Conservation (phyloP, 2,888 invertebrate species). For the Tenthredo mesomela region DNA sequence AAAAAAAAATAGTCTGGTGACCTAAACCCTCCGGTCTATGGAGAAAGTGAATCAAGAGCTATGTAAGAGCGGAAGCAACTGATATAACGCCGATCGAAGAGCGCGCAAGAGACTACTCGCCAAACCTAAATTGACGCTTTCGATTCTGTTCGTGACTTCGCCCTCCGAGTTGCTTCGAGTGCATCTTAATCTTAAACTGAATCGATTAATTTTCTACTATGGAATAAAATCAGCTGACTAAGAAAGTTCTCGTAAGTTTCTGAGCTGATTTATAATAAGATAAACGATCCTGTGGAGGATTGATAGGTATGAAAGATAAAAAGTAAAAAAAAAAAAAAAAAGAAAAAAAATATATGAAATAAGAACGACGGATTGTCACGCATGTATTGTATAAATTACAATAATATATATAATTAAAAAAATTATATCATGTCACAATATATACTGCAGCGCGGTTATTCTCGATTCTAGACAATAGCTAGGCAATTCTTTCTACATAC, state of each 20-base stretch:
- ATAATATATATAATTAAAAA: slow-evolving; percentile 1
- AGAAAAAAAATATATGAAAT: neutral
- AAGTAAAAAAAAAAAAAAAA: neutral
- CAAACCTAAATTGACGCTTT: slow-evolving; percentile 47
- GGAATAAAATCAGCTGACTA: neutral
- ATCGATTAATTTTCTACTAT: slow-evolving; percentile 28
- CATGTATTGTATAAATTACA: neutral
- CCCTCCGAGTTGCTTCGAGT: neutral
- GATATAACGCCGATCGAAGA: slow-evolving; percentile 34
- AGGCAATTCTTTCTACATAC: neutral
- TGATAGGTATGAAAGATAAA: neutral
- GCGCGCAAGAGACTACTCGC: slow-evolving; percentile 8
- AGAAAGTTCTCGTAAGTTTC: neutral
- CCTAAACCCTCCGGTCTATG: slow-evolving; percentile 35
- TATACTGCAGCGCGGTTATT: neutral
- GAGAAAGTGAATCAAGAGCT: slow-evolving; percentile 38
- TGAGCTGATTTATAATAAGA: neutral
- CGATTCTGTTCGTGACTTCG: slow-evolving; percentile 46
- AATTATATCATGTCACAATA: neutral
- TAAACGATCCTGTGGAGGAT: neutral
- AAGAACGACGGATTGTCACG: neutral
- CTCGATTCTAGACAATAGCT: slow-evolving; percentile 5
- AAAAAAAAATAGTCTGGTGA: slow-evolving; percentile 8
- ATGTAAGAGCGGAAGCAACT: slow-evolving; percentile 40
- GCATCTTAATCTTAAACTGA: slow-evolving; percentile 3